Conservation (phyloP, 2,797 vertebrate species). For the Aplochiton taeniatus region DNA sequence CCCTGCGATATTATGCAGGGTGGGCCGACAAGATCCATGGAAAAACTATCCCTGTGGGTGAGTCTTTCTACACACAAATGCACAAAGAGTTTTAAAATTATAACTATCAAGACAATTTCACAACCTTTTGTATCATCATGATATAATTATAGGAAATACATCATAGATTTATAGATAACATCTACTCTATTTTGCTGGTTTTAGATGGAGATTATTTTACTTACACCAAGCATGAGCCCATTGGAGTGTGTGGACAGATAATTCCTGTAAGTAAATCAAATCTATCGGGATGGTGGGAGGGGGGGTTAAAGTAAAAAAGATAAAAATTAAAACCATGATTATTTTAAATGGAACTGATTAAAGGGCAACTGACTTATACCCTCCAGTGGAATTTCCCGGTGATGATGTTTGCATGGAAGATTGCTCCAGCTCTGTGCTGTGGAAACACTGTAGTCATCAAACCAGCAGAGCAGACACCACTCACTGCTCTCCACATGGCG, state of each 20-base stretch:
- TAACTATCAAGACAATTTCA: no score
- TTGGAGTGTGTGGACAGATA: slow-evolving; percentile 90
- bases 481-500: slow-evolving; percentile 86
- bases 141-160: no score
- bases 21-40: slow-evolving; percentile 92
- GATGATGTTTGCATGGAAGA: slow-evolving; percentile 88
- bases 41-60: slow-evolving; percentile 84
- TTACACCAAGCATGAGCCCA: slow-evolving; percentile 85
- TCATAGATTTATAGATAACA: no score
- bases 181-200: slow-evolving; percentile 31
- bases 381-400: slow-evolving; percentile 89
- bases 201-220: slow-evolving; percentile 87
- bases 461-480: slow-evolving; percentile 87
- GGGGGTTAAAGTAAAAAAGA: neutral
- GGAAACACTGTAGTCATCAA: slow-evolving; percentile 89
- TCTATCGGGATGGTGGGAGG: neutral
- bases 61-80: slow-evolving; percentile 43
- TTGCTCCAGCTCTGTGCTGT: slow-evolving; percentile 84
- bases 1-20: slow-evolving; percentile 83
- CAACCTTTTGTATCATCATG: no score
- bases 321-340: neutral
- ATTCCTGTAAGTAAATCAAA: slow-evolving; percentile 83
- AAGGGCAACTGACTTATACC: neutral
- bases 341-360: no score
- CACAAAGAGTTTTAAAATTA: no score